phyloP scores from a whole-genome alignment of 2,113 vertebrate genomes.

The Vulpes ferrilata region DNA sequence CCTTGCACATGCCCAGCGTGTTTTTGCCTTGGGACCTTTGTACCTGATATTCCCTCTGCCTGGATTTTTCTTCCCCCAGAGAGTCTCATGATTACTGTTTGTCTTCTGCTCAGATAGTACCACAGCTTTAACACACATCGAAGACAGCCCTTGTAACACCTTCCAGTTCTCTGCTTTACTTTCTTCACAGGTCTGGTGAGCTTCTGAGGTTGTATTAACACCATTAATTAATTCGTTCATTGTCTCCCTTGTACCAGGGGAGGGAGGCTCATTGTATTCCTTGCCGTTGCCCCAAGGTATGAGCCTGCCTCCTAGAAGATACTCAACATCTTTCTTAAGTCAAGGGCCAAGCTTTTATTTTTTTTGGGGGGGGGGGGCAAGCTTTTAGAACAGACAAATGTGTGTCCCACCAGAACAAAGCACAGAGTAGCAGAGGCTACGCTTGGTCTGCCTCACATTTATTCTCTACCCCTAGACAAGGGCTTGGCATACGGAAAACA shows the following conservation, averaged over 20 bases:
- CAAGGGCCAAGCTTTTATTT: not conserved
- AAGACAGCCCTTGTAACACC: not conserved
- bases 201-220: accelerated
- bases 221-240: not conserved
- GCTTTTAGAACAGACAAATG: not conserved
- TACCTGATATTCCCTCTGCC: not conserved
- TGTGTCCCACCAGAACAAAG: not conserved
- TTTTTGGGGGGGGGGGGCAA: not conserved
- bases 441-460: too few relatives aligned
- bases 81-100: too few relatives aligned
- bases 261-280: not conserved
- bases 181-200: not conserved
- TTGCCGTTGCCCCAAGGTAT: accelerated
- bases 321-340: not conserved
- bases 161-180: not conserved
- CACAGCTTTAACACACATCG: accelerated
- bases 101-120: not conserved
- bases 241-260: not conserved
- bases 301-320: not conserved
- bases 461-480: not conserved
- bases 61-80: not conserved
- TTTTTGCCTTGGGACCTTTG: not conserved
- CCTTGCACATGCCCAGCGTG: accelerated
- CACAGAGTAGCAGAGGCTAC: not conserved
- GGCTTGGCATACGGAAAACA: not conserved